Evolutionary conservation across 2,113 vertebrate genomes (phyloP), one percentile per base, ranked within the genome.

Genomic region (Papio anubis): DNA sequence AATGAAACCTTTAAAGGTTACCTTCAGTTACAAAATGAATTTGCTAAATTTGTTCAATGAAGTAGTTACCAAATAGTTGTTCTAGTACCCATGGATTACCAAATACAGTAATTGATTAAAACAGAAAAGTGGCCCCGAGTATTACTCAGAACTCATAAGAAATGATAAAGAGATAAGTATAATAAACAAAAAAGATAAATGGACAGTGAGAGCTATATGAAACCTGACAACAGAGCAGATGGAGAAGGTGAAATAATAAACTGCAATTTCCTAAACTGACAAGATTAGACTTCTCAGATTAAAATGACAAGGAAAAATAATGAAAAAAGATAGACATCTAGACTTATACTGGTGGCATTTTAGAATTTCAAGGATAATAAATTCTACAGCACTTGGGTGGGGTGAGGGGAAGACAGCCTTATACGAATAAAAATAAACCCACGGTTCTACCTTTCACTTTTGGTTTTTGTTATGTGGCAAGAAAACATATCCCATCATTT

Each of bases 271-370:
- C 21, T 55, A 81, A 93, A 90, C 7, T 57, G 57, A 72, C 12
- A 87, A 66, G 27, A 85, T 68, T 52, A 70, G 14, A 83, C 38
- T 70, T 94, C 32, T 96, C 40, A 94, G n/a, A 80, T 93, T 11
- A 88, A 83, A 96, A 93, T 75, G 55, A 91, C 32, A 68, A 90
- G 23, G n/a, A 75, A 66, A 86, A 90, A 70, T 59, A 55, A 87
- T 75, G 25, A 73, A 50, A 75, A 94, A 14, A 84, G 43, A 80
- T 86, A 11, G 14, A 72, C 57, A 64, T 84, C 55, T 84, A 75
- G 25, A 84, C 8, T 70, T 76, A 45, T 5, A 75, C 45, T 61
- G 38, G 10, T 86, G 75, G 10, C 25, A 84, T 50, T 94, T 93
- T 73, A 90, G 68, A 72, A 90, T 78, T 90, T 82, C 70, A 75